Evolutionary conservation across 2,113 vertebrate species (phyloP).

Genomic region (Hemichromis elongatus): DNA sequence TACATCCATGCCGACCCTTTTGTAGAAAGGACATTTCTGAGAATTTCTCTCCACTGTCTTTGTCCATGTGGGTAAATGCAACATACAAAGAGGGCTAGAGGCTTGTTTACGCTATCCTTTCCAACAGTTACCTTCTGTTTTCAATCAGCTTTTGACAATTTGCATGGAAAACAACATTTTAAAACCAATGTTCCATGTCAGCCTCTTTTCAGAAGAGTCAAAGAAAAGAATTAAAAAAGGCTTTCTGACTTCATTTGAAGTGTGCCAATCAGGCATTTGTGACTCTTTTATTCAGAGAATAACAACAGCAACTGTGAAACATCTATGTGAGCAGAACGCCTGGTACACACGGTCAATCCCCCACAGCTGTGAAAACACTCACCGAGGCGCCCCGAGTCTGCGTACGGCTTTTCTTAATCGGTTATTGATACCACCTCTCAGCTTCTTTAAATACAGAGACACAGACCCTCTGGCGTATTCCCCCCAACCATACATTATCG

Average conservation of each 20-base stretch:
- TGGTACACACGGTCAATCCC: not conserved
- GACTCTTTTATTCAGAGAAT: not conserved
- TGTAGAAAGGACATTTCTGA: not conserved
- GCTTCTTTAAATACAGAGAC: not conserved
- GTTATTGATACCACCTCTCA: not conserved
- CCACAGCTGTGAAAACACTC: slow-evolving; percentile 33
- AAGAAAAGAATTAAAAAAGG: not conserved
- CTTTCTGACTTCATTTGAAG: not conserved
- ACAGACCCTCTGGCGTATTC: not conserved
- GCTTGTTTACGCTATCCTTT: not conserved
- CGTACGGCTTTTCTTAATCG: not conserved
- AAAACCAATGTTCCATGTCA: not conserved
- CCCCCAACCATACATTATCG: not conserved
- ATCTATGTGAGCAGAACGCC: not conserved
- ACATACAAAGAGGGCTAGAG: not conserved
- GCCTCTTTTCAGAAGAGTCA: not conserved
- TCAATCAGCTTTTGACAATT: not conserved
- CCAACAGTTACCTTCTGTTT: not conserved
- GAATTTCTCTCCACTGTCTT: not conserved
- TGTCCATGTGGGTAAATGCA: not conserved
- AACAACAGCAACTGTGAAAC: not conserved
- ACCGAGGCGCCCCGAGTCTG: not conserved
- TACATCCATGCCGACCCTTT: not conserved
- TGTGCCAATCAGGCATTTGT: not conserved
- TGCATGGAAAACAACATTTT: not conserved